Percentiles rank a stretch among this genome's conserved stretches.
These are phyloP conservation scores for Rhagophthalmus giganteus DNA, from an alignment of 2,888 invertebrate species.

Conservation along the genomic window DNA sequence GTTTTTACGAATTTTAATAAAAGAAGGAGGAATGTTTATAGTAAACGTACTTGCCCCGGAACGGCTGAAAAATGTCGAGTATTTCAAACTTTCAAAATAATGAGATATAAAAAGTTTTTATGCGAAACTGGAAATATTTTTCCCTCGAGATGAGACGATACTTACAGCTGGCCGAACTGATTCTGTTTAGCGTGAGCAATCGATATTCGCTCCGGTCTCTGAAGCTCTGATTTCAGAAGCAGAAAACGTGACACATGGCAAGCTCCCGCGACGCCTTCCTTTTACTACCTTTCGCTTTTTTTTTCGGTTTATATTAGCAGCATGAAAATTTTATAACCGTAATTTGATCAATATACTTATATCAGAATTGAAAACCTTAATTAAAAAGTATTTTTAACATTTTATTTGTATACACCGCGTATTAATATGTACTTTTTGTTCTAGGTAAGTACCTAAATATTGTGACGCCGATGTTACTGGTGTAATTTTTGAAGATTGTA, in stretches of 20 bases:
- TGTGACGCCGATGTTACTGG: too few species aligned
- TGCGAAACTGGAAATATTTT: slow-evolving; percentile 36
- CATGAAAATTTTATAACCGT: too few species aligned
- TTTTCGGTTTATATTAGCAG: too few species aligned
- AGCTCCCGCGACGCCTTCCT: slow-evolving; percentile 20
- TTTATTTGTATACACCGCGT: too few species aligned
- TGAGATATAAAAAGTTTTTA: slow-evolving; percentile 42
- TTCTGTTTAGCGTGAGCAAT: slow-evolving; percentile 29
- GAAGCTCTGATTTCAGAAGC: slow-evolving; percentile 26
- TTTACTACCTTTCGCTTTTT: too few species aligned
- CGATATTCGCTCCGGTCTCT: slow-evolving; percentile 28
- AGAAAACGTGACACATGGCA: slow-evolving; percentile 28
- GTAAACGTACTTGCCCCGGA: slow-evolving; percentile 30
- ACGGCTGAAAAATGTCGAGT: slow-evolving; percentile 38
- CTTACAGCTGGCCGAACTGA: slow-evolving; percentile 32
- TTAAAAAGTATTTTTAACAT: too few species aligned
- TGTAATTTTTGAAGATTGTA: too few species aligned
- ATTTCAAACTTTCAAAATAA: slow-evolving; percentile 40
- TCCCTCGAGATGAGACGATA: slow-evolving; percentile 32
- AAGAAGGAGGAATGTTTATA: slow-evolving; percentile 17
- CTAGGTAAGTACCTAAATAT: too few species aligned
- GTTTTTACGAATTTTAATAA: slow-evolving; percentile 9
- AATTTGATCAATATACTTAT: too few species aligned
- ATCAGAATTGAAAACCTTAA: too few species aligned
- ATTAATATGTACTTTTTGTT: too few species aligned